Evolutionary conservation across 2,113 vertebrate species (phyloP).

Genomic region (Antigone vipio): DNA sequence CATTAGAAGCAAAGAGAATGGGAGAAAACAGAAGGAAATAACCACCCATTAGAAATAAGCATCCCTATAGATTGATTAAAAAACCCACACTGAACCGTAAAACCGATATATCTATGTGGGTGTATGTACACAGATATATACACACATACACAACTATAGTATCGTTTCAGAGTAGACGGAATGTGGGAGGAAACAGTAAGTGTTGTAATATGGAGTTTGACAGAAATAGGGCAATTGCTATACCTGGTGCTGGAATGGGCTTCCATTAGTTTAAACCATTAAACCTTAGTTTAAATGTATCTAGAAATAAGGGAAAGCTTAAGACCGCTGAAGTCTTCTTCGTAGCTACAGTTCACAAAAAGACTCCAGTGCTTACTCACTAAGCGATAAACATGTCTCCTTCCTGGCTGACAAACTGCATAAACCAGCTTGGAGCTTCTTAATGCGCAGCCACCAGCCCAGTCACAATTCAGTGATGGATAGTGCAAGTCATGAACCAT

Average conservation of each 20-base stretch:
- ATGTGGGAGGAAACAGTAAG: background rate
- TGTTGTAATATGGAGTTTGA: background rate
- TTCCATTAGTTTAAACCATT: background rate
- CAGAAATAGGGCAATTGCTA: background rate
- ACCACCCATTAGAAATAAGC: background rate
- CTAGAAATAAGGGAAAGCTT: background rate
- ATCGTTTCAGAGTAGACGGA: background rate
- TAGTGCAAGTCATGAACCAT: background rate
- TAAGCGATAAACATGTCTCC: background rate
- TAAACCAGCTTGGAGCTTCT: background rate
- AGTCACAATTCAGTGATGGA: background rate
- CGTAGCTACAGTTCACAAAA: background rate
- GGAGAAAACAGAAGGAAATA: background rate
- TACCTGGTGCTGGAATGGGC: background rate
- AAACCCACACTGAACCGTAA: background rate
- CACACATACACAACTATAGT: background rate
- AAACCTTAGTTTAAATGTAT: background rate
- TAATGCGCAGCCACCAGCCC: background rate
- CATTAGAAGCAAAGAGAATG: background rate
- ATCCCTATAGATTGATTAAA: background rate
- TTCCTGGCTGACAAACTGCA: background rate
- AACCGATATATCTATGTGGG: fast-evolving
- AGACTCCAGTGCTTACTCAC: background rate
- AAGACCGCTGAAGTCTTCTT: background rate
- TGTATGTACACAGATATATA: background rate